Evolutionary conservation across 2,888 invertebrate species (phyloP).

Genomic region (Lasioglossum lativentre): DNA sequence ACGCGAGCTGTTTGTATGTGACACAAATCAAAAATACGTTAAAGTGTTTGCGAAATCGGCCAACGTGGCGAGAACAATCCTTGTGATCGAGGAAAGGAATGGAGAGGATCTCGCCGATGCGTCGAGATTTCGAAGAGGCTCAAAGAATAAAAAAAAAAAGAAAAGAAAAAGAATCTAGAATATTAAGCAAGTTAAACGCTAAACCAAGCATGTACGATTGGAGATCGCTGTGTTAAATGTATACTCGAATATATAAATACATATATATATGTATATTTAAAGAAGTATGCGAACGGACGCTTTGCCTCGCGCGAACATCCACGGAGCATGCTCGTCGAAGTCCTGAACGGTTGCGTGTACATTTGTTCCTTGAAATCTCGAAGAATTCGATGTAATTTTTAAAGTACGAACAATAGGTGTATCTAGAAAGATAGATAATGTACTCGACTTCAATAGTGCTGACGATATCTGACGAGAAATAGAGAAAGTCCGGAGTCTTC

Average conservation of each 20-base stretch:
- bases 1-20: slow-evolving; percentile 61
- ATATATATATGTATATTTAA: not conserved
- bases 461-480: not conserved
- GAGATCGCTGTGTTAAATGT: slow-evolving; percentile 37
- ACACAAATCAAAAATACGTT: slow-evolving; percentile 55
- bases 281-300: not conserved
- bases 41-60: slow-evolving; percentile 31
- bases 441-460: not conserved
- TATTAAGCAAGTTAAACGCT: not conserved
- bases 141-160: not conserved
- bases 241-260: slow-evolving; percentile 12
- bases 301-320: not conserved
- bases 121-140: slow-evolving; percentile 16
- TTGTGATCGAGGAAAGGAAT: not conserved
- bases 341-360: not conserved
- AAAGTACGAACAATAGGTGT: slow-evolving; percentile 18
- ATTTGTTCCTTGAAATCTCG: slow-evolving; percentile 21
- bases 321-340: not conserved
- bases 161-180: not conserved
- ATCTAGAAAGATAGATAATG: slow-evolving; percentile 7
- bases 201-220: slow-evolving; percentile 9
- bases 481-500: not conserved
- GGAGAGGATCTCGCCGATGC: not conserved
- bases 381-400: slow-evolving; percentile 29
- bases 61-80: not conserved